These are phyloP conservation scores for Neogobius melanostomus DNA, from an alignment of 2,113 vertebrate genomes.

Conservation along the genomic window DNA sequence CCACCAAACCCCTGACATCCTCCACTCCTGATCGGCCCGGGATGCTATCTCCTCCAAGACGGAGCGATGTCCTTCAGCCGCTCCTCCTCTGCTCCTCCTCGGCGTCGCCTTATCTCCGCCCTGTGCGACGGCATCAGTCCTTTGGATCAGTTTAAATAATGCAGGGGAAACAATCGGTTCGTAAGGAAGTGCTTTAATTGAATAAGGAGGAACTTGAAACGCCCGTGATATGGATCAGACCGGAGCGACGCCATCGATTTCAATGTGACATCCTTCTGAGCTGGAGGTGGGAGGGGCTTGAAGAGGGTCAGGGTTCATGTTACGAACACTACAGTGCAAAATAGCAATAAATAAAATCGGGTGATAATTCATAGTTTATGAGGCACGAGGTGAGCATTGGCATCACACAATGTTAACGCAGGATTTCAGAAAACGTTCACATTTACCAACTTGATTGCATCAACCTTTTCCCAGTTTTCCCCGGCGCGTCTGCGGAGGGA, in stretches of 20 bases:
- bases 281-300: slow-evolving; percentile 1
- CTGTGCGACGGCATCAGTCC: slow-evolving; percentile 67
- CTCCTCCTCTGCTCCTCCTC: slow-evolving; percentile 68
- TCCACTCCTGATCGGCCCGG: slow-evolving; percentile 40
- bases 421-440: no score
- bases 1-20: slow-evolving; percentile 29
- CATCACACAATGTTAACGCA: no score
- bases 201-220: slow-evolving; percentile 71
- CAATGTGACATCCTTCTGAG: slow-evolving; percentile 40
- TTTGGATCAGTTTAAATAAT: slow-evolving; percentile 72
- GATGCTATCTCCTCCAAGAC: slow-evolving; percentile 54
- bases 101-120: neutral
- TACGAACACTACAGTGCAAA: neutral
- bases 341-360: no score
- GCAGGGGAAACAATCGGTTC: slow-evolving; percentile 64
- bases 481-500: no score
- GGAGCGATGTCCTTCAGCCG: slow-evolving; percentile 59
- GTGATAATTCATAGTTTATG: no score
- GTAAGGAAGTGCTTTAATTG: slow-evolving; percentile 71
- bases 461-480: no score
- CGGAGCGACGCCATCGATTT: slow-evolving; percentile 64
- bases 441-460: no score
- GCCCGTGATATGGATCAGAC: slow-evolving; percentile 74
- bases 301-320: neutral
- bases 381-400: no score